Evolutionary conservation across 1,140 invertebrate species (phyloP), one percentile per base, ranked within the genome.

Genomic region (Ylistrum balloti): DNA sequence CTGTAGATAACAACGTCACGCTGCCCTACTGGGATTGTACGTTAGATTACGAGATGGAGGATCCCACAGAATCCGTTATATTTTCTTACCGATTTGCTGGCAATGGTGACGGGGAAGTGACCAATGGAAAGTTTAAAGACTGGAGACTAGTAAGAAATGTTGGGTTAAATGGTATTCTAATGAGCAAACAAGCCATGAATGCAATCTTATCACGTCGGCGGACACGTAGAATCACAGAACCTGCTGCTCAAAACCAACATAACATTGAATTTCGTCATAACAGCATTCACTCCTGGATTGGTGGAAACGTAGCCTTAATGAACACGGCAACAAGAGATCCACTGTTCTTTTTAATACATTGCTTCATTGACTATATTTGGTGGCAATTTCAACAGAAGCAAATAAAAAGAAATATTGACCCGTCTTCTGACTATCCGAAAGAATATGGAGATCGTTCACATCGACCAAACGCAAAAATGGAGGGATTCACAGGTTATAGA

Each of bases 71-170:
- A 33, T 88, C 87, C 7, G 28, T 88, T n/a, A 35, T 88, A 35
- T 88, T 35, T 35, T 45, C 35, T 13, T 33, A 28, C n/a, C 22
- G 34, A 33, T 88, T 88, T 45, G 32, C 45, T 28, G 87, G 87
- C 0, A 88, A 88, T 45, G 34, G 34, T 15, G n/a, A 33, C 38
- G 87, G 87, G 13, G 3, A 22, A 3, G 87, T 88, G 0, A 7
- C 0, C 33, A 45, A 38, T 33, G 90, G 90, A 38, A 95, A 96
- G 22, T 96, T 93, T 33, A 91, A 89, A 38, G 85, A 87, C 17
- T 94, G 93, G 92, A n/a, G 45, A 34, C 93, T 93, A 22, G 22
- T 41, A 17, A 87, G 91, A 45, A 56, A 87, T 28, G 45, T 90
- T 28, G 88, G 33, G n/a, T 28, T 20, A 33, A 35, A 22, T 2